Percentiles rank a stretch among this genome's conserved stretches.
phyloP scores from a whole-genome alignment of 2,888 invertebrate species.

The Stramonita haemastoma region DNA sequence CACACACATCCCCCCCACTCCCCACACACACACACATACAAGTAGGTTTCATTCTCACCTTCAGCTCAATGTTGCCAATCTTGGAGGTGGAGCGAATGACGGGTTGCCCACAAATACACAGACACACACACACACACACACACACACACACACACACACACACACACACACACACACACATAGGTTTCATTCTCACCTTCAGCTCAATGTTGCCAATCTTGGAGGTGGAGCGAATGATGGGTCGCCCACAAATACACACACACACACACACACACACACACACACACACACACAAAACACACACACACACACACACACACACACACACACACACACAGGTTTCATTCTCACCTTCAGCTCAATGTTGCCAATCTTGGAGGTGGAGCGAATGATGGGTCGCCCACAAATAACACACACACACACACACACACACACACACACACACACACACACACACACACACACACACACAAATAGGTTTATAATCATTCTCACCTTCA shows the following conservation, averaged over 20 bases:
- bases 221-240: slow-evolving; percentile 97
- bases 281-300: not conserved
- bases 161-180: too few relatives aligned
- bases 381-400: slow-evolving; percentile 96
- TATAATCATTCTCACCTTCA: slow-evolving; percentile 87
- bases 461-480: not conserved
- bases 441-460: too few relatives aligned
- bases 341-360: slow-evolving; percentile 90
- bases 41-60: slow-evolving; percentile 84
- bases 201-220: slow-evolving; percentile 98
- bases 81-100: slow-evolving; percentile 98
- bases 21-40: too few relatives aligned
- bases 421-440: too few relatives aligned
- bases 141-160: too few relatives aligned
- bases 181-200: slow-evolving; percentile 87
- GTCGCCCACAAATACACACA: slow-evolving; percentile 95
- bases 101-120: slow-evolving; percentile 99
- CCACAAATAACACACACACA: slow-evolving; percentile 96
- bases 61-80: slow-evolving; percentile 96
- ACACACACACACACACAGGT: too few relatives aligned
- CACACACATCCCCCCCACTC: not conserved
- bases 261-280: not conserved
- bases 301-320: too few relatives aligned
- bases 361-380: slow-evolving; percentile 98
- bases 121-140: slow-evolving; percentile 86